A percentile compares a stretch with the other conserved stretches of the same genome.
Evolutionary conservation across 2,113 vertebrate species (phyloP).

Genomic region (Oryzias curvinotus): DNA sequence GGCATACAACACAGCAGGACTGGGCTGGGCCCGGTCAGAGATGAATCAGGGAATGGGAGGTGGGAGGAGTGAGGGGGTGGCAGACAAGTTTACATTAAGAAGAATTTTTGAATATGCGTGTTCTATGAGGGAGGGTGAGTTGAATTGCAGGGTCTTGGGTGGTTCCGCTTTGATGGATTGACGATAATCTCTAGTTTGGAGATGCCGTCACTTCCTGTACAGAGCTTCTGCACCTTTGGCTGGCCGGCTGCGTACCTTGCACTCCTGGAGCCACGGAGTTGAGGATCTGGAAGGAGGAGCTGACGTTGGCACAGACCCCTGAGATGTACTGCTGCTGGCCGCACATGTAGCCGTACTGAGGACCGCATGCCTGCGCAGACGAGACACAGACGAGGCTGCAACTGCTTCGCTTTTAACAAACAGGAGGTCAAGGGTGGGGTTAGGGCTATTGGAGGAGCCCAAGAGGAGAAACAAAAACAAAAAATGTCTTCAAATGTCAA

Average conservation of each 20-base stretch:
- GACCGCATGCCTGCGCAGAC: slow-evolving; percentile 89
- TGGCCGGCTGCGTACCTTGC: slow-evolving; percentile 79
- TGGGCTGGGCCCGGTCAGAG: slow-evolving; percentile 26
- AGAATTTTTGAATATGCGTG: slow-evolving; percentile 68
- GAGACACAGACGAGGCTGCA: slow-evolving; percentile 27
- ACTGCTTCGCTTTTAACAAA: slow-evolving; percentile 50
- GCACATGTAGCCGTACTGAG: slow-evolving; percentile 94
- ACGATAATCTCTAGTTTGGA: slow-evolving; percentile 43
- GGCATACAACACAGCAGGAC: slow-evolving; percentile 73
- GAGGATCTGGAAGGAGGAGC: slow-evolving; percentile 87
- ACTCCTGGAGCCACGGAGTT: slow-evolving; percentile 86
- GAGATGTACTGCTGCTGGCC: slow-evolving; percentile 91
- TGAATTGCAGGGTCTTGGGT: slow-evolving; percentile 39
- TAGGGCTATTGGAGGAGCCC: slow-evolving; percentile 21
- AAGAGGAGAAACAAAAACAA: slow-evolving; percentile 38
- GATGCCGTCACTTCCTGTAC: slow-evolving; percentile 15
- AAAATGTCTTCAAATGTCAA: too few relatives aligned
- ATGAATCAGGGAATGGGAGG: slow-evolving; percentile 7
- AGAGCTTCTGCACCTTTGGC: background rate
- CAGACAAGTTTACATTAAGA: slow-evolving; percentile 66
- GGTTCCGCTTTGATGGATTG: slow-evolving; percentile 23
- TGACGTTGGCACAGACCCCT: slow-evolving; percentile 93
- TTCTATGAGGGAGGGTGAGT: slow-evolving; percentile 25
- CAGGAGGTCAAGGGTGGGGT: slow-evolving; percentile 43
- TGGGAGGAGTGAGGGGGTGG: slow-evolving; percentile 7